Percentiles rank a stretch among this genome's conserved stretches.
phyloP scores from a whole-genome alignment of 2,113 vertebrate genomes.

The Thomomys bottae region DNA sequence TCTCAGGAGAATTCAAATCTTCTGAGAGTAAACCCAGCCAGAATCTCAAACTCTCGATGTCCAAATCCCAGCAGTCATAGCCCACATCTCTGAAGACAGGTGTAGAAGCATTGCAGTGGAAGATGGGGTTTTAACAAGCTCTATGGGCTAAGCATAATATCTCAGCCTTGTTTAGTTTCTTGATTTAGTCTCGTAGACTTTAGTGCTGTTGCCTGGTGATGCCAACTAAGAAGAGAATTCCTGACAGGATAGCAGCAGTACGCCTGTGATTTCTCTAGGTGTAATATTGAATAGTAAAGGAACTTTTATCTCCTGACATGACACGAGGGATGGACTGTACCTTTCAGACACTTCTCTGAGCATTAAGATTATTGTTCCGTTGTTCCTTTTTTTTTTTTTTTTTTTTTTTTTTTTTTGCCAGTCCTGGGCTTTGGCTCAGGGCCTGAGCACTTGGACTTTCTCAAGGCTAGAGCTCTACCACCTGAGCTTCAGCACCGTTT shows the following conservation, averaged over 20 bases:
- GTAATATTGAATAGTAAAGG: not conserved
- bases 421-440: too few species aligned
- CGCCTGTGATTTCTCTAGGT: not conserved
- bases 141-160: fast-evolving
- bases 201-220: too few species aligned
- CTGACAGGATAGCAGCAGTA: not conserved
- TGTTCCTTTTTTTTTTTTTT: not conserved
- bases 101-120: not conserved
- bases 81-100: not conserved
- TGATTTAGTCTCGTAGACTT: not conserved
- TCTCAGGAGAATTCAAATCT: not conserved
- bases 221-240: not conserved
- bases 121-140: not conserved
- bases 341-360: not conserved
- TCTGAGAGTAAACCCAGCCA: not conserved
- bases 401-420: too few species aligned
- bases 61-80: not conserved
- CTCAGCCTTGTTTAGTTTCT: not conserved
- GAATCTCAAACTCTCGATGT: not conserved
- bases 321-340: not conserved
- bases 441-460: too few species aligned
- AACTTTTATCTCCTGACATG: not conserved
- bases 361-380: not conserved
- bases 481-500: too few species aligned
- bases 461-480: too few species aligned